Evolutionary conservation across 2,888 invertebrate genomes (phyloP), one percentile per base, ranked within the genome.

Genomic region (Arrhopalites spinosus): DNA sequence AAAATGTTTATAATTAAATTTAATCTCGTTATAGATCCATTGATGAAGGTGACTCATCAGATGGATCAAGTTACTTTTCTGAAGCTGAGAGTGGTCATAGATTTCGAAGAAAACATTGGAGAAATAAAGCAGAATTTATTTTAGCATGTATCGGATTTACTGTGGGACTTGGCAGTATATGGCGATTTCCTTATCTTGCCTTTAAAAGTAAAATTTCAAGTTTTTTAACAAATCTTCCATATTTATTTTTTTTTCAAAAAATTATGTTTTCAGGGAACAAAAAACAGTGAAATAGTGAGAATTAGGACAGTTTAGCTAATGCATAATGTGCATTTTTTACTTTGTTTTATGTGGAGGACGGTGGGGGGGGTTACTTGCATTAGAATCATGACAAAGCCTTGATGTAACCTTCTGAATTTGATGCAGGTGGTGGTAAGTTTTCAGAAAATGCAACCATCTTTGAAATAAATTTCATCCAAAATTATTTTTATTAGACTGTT

Each of bases 101-200:
- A 27, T 77, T 78, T 59, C 76, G 70, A 15, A 88, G 93, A 84
- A 93, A 92, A 72, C 92, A 93, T 85, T 95, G 95, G 95, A 91
- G 91, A 77, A 93, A 92, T 86, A 94, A 94, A 87, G 89, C 93
- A 84, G 94, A 95, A 86, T 95, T 95, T 85, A 93, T 95, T 72
- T 88, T 95, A 83, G 94, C 94, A 68, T 94, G 93, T 85, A 91
- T 95, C 79, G 93, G 95, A 29, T 94, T 94, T 85, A 94, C 94
- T 72, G 93, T 95, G 73, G 95, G 94, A 53, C 89, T 95, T 79
- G 94, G 94, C 83, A 95, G 94, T 85, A 92, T 95, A 80, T 95
- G 95, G 95, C 89, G 95, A 83, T 95, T 96, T 87, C 96, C 96
- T 47, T 96, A 95, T 86, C 89, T 95, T 83, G 94, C 94, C 86